Conservation (phyloP, 1,140 invertebrate genomes). For the Himalopsyche phryganea region DNA sequence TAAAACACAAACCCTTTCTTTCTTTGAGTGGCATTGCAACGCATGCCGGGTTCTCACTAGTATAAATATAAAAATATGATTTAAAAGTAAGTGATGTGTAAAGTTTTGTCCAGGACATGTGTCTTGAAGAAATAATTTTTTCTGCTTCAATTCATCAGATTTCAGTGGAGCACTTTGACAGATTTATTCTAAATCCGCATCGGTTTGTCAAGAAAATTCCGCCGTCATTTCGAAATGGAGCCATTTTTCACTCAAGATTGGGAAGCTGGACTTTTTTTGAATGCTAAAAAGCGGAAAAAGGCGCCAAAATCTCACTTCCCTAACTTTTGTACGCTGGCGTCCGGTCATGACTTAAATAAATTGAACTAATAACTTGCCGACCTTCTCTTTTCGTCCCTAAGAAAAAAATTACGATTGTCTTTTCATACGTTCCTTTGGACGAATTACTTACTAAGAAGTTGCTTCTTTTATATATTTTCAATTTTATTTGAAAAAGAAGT, state of each 20-base stretch:
- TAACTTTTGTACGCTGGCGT: constrained; percentile 16
- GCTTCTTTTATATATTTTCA: too few species aligned
- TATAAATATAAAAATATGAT: too few species aligned
- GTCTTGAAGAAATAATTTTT: too few species aligned
- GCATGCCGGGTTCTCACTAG: too few species aligned
- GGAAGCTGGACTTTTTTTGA: constrained; percentile 10
- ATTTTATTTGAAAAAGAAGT: too few species aligned
- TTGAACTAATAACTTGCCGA: constrained; percentile 21
- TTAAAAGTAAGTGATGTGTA: too few species aligned
- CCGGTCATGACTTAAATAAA: constrained; percentile 24
- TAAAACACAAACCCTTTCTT: too few species aligned
- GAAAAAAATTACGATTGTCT: constrained; percentile 11
- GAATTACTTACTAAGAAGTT: too few species aligned
- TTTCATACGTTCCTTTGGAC: neutral
- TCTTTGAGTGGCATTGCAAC: too few species aligned
- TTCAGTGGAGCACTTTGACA: too few species aligned
- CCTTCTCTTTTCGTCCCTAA: neutral
- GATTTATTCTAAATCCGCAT: neutral
- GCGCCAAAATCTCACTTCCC: constrained; percentile 19
- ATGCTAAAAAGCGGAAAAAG: constrained; percentile 16
- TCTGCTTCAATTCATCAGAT: too few species aligned
- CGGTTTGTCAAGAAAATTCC: constrained; percentile 18
- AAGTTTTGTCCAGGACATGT: too few species aligned
- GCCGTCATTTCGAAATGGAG: constrained; percentile 20
- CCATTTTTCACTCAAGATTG: constrained; percentile 10